Percentiles rank a stretch among this genome's conserved stretches.
Evolutionary conservation across 1,140 invertebrate genomes (phyloP).

Genomic region (Frieseomelitta varia): DNA sequence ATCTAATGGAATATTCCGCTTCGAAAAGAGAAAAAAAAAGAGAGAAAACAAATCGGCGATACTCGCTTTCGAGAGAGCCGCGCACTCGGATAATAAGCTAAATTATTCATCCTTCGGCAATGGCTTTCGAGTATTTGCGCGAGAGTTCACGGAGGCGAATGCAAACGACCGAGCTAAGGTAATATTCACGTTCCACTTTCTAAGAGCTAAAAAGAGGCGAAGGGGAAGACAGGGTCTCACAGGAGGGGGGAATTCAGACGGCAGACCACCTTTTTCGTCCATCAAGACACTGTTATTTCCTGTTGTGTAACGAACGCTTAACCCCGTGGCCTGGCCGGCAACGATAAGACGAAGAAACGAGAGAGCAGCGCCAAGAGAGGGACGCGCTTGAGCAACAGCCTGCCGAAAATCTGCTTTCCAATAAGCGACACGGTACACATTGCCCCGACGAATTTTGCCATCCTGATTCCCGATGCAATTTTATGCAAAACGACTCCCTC

Average conservation of each 20-base stretch:
- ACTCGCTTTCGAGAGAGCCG: too few species aligned
- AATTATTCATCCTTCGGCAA: constrained; percentile 12
- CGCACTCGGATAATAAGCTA: not conserved
- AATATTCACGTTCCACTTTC: not conserved
- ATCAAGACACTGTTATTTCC: constrained; percentile 25
- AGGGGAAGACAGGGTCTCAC: not conserved
- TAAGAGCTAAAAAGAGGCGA: too few species aligned
- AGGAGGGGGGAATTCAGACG: not conserved
- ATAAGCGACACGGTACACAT: constrained; percentile 24
- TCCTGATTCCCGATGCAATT: constrained; percentile 27
- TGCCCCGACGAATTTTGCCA: not conserved
- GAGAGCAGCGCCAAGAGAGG: not conserved
- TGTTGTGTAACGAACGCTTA: constrained; percentile 48
- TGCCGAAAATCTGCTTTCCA: constrained; percentile 46
- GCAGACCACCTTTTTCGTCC: not conserved
- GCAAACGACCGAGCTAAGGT: not conserved
- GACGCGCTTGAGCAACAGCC: not conserved
- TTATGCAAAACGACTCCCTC: constrained; percentile 15
- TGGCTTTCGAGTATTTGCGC: constrained; percentile 4
- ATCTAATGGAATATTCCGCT: not conserved
- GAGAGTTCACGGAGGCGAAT: not conserved
- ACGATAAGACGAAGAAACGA: constrained; percentile 6
- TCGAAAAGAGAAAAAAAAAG: too few species aligned
- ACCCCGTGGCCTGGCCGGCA: not conserved
- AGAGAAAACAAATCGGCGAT: too few species aligned